Conservation (phyloP, 2,888 invertebrate genomes). For the Aleiodes leptofemur region DNA sequence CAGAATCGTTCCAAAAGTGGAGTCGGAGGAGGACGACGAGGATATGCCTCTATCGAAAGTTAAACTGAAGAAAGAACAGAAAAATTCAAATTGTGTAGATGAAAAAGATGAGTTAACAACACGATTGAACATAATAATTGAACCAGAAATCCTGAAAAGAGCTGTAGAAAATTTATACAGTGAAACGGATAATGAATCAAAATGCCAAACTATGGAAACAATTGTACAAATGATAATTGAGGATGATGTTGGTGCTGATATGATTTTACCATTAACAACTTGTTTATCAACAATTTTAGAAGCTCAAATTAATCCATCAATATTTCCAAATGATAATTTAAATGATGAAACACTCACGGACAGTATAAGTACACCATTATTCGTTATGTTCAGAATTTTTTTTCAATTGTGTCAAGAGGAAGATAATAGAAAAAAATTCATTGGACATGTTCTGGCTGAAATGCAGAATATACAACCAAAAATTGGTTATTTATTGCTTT, state of each 20-base stretch:
- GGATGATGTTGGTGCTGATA: conserved; percentile 80
- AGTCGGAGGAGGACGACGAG: conserved; percentile 82
- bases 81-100: conserved; percentile 66
- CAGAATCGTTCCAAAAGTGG: conserved; percentile 68
- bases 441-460: conserved; percentile 88
- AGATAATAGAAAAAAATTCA: conserved; percentile 85
- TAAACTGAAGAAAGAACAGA: conserved; percentile 77
- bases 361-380: conserved; percentile 89
- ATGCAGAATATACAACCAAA: conserved; percentile 80
- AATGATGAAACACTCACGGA: conserved; percentile 81
- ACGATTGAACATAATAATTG: conserved; percentile 68
- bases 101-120: conserved; percentile 69
- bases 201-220: conserved; percentile 82
- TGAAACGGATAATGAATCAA: conserved; percentile 78
- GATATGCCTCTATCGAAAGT: conserved; percentile 88
- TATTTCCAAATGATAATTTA: conserved; percentile 78
- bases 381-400: conserved; percentile 90
- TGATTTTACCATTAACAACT: conserved; percentile 78
- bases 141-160: conserved; percentile 77
- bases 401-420: conserved; percentile 83
- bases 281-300: conserved; percentile 79
- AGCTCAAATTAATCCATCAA: conserved; percentile 77
- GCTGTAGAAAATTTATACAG: conserved; percentile 78
- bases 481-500: conserved; percentile 91
- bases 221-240: conserved; percentile 80